phyloP scores from a whole-genome alignment of 2,888 invertebrate genomes.

The Stenchaetothrips biformis region DNA sequence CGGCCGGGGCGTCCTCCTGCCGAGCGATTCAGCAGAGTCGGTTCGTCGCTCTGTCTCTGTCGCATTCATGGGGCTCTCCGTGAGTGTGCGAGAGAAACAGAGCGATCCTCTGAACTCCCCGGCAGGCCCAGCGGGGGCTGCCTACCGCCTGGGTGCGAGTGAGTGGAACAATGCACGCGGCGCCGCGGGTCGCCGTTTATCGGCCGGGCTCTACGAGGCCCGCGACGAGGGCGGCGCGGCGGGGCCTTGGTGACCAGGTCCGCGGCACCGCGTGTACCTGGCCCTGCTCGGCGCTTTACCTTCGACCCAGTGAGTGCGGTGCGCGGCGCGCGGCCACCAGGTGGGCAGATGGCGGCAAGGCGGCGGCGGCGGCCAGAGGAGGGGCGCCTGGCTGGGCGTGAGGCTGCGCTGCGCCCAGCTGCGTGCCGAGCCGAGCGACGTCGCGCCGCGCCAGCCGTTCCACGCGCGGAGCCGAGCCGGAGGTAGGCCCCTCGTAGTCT shows the following conservation, averaged over 20 bases:
- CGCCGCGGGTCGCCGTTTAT: too few species aligned
- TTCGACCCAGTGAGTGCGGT: too few species aligned
- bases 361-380: not conserved
- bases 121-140: not conserved
- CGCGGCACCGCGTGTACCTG: too few species aligned
- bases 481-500: not conserved
- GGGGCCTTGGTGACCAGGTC: too few species aligned
- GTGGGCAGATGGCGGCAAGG: not conserved
- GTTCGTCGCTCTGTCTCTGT: not conserved
- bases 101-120: not conserved
- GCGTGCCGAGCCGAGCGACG: not conserved
- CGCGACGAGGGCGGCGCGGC: too few species aligned
- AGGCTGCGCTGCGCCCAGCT: slow-evolving; percentile 15
- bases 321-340: not conserved
- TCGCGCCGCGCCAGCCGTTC: not conserved
- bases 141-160: too few species aligned
- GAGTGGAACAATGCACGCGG: too few species aligned
- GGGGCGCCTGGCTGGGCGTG: not conserved
- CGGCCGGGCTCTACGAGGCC: too few species aligned
- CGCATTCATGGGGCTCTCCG: not conserved
- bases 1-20: not conserved
- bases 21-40: not conserved
- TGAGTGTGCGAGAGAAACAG: not conserved
- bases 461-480: not conserved
- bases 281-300: too few species aligned